Evolutionary conservation across 2,888 invertebrate species (phyloP), one percentile per base, ranked within the genome.

Genomic region (Mycalesis mineus): DNA sequence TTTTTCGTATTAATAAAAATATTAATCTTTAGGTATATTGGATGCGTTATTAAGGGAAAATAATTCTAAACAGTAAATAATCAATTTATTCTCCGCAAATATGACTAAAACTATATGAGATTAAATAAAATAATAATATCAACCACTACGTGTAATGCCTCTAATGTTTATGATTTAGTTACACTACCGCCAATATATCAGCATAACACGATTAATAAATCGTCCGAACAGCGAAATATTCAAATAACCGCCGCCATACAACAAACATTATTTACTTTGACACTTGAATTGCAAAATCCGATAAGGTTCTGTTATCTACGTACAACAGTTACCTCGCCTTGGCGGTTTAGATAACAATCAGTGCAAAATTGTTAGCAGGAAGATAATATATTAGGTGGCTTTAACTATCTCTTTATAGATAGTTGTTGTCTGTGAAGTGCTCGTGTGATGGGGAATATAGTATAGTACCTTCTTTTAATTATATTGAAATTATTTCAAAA

Each of bases 241-340:
- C 54, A 60, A 60, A 59, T 57, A 57, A 48, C 39, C 42, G 60
- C 40, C 42, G 60, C 40, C 57, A 58, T 61, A 58, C 55, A 60
- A 53, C 44, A 37, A 60, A 57, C 55, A 62, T 62, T 60, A 62
- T 62, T 62, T 62, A 62, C 60, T 53, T 44, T 55, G 60, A 62
- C 62, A 57, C 57, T 55, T 62, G 62, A 60, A 62, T 62, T 62
- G 60, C 55, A 54, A 55, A 62, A 58, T 54, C 49, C 60, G 62
- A 62, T 62, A 62, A 62, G 57, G 54, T 60, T 31, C 47, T 57
- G 52, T 55, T 61, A 62, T 62, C 62, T 60, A 49, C 40, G 60
- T 53, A 60, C 60, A 62, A 60, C 57, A 51, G 57, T 60, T 55
- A 62, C 59, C 53, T 62, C 44, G 54, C 48, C 62, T 53, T 47